phyloP scores from a whole-genome alignment of 2,797 vertebrate species.

The Catharus ustulatus region DNA sequence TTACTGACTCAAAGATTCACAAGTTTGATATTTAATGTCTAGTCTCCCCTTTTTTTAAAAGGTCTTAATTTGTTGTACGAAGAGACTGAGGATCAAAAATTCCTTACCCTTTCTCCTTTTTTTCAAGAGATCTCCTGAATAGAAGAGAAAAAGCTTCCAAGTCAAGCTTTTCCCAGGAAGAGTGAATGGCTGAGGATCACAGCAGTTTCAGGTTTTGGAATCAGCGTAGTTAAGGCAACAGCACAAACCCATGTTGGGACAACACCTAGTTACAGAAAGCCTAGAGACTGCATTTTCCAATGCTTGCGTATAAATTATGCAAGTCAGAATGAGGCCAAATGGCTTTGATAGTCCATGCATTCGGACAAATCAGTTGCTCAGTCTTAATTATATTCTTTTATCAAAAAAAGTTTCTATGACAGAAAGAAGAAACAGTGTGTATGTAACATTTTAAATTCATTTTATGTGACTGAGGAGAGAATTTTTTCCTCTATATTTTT shows the following conservation, averaged over 20 bases:
- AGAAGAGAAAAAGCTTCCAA: neutral
- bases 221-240: neutral
- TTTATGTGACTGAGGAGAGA: neutral
- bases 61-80: neutral
- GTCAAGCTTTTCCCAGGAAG: neutral
- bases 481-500: neutral
- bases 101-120: neutral
- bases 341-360: neutral
- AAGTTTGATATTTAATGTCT: neutral
- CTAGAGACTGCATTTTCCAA: neutral
- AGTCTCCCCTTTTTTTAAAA: fast-evolving
- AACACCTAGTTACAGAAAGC: constrained; percentile 44
- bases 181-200: neutral
- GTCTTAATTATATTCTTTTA: neutral
- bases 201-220: neutral
- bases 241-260: neutral
- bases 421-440: neutral
- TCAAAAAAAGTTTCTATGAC: neutral
- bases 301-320: neutral
- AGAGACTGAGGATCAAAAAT: neutral
- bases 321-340: neutral
- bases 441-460: neutral
- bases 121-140: neutral
- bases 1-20: neutral
- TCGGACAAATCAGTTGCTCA: neutral